A percentile compares a stretch with the other conserved stretches of the same genome.
Conservation (phyloP, 2,113 vertebrate species). For the Isichthys henryi region DNA sequence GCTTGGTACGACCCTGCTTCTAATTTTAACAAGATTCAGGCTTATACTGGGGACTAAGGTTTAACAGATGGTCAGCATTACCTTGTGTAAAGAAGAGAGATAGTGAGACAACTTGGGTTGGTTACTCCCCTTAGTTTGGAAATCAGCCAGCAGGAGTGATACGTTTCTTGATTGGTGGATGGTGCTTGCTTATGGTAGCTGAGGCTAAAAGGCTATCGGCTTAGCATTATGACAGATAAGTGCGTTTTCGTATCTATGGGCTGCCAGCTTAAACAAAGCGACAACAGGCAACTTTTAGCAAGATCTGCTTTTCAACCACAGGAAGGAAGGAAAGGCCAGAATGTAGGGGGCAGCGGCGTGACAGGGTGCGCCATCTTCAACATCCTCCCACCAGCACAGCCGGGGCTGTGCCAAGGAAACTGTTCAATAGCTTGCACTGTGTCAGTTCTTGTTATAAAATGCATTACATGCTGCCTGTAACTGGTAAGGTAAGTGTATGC, state of each 20-base stretch:
- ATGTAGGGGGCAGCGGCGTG: not conserved
- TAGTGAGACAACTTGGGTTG: not conserved
- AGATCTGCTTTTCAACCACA: conserved; percentile 30
- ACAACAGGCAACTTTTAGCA: conserved; percentile 39
- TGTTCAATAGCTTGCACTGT: not conserved
- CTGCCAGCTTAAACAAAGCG: conserved; percentile 34
- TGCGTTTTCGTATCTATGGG: conserved; percentile 16
- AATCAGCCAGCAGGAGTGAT: not conserved
- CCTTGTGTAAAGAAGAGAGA: not conserved
- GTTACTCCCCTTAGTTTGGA: not conserved
- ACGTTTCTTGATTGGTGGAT: not conserved
- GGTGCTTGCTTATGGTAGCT: not conserved
- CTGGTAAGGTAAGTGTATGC: not conserved
- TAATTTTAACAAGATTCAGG: not conserved
- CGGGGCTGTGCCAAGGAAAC: not conserved
- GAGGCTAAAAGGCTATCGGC: not conserved
- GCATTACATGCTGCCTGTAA: too few relatives aligned
- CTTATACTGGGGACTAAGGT: not conserved
- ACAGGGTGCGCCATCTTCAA: not conserved
- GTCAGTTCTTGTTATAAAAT: too few relatives aligned
- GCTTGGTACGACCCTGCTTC: not conserved
- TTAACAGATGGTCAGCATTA: not conserved
- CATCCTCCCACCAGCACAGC: not conserved
- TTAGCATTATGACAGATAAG: conserved; percentile 21
- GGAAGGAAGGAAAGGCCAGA: not conserved